Evolutionary conservation across 1,140 invertebrate genomes (phyloP), one percentile per base, ranked within the genome.

Genomic region (Drosophila suzukii): DNA sequence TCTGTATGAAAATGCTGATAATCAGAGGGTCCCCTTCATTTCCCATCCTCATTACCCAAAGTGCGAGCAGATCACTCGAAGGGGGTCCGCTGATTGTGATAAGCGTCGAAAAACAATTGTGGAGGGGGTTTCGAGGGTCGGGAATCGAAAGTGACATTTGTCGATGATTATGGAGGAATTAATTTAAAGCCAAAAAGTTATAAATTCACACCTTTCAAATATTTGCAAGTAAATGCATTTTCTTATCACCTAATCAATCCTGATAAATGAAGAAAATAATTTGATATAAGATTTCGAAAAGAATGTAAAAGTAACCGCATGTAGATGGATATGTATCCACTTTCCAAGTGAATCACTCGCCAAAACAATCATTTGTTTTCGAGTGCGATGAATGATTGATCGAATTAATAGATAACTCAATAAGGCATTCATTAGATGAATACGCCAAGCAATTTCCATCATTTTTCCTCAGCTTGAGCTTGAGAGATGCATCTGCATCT

Each of bases 1-100:
- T 79, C 63, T 75, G 81, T 86, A 88, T 86, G 83, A 82, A 86
- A 86, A 86, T 79, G 67, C 78, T 82, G 82, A 86, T 88, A 86
- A 88, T 86, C 83, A 82, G 59, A 60, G 49, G 30, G n/a, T 10
- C n/a, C 36, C 30, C n/a, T 51, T 34, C 49, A 24, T 24, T 59
- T 67, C 51, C 63, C 76, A 63, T 59, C 55, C 73, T 79, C 73
- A 75, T 75, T 75, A 75, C 49, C 43, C 60, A 38, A 67, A 76
- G 78, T 79, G 76, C 78, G 75, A 81, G 61, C 65, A 66, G 74
- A 82, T 81, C 74, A 82, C 78, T 81, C 62, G 60, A 81, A 58
- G 41, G 39, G 53, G 55, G 39, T 32, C 41, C 11, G 12, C 27
- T 58, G 55, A 58, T 58, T 36, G 50, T 53, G 50, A 53, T 53